Conservation (phyloP, 2,888 invertebrate species). For the Xiphydria camelus region DNA sequence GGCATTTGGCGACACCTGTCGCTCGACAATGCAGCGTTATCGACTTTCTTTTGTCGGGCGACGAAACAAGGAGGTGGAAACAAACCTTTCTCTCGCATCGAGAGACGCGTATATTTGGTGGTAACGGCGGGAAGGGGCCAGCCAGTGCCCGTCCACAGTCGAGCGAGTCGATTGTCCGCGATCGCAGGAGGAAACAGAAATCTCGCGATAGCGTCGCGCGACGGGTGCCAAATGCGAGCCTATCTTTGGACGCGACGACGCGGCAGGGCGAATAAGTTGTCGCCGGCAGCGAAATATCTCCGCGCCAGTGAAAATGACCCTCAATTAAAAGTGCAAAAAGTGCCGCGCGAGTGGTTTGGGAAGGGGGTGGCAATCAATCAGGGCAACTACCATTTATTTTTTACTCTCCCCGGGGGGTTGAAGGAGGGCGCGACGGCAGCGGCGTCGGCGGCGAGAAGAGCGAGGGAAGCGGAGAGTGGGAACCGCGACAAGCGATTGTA, state of each 20-base stretch:
- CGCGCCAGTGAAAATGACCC: slow-evolving; percentile 33
- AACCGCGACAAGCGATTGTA: slow-evolving; percentile 36
- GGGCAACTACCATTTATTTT: slow-evolving; percentile 34
- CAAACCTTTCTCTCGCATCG: too few species aligned
- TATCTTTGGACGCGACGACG: background rate
- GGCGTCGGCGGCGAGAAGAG: slow-evolving; percentile 7
- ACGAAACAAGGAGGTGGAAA: too few species aligned
- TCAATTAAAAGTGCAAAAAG: slow-evolving; percentile 30
- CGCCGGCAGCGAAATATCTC: background rate
- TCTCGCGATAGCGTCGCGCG: too few species aligned
- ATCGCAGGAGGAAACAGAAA: too few species aligned
- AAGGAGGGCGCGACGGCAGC: slow-evolving; percentile 3
- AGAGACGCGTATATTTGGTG: too few species aligned
- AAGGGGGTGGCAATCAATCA: slow-evolving; percentile 34
- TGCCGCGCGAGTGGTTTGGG: slow-evolving; percentile 13
- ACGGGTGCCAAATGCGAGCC: too few species aligned
- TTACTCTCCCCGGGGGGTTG: slow-evolving; percentile 15
- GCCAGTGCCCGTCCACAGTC: too few species aligned
- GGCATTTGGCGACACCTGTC: too few species aligned
- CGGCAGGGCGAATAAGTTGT: background rate
- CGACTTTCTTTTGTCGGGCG: too few species aligned
- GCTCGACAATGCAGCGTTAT: too few species aligned
- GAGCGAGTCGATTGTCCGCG: too few species aligned
- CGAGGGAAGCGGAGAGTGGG: slow-evolving; percentile 20
- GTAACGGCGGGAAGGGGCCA: too few species aligned